Conservation (phyloP, 1,140 invertebrate species). For the Aphis craccivora region DNA sequence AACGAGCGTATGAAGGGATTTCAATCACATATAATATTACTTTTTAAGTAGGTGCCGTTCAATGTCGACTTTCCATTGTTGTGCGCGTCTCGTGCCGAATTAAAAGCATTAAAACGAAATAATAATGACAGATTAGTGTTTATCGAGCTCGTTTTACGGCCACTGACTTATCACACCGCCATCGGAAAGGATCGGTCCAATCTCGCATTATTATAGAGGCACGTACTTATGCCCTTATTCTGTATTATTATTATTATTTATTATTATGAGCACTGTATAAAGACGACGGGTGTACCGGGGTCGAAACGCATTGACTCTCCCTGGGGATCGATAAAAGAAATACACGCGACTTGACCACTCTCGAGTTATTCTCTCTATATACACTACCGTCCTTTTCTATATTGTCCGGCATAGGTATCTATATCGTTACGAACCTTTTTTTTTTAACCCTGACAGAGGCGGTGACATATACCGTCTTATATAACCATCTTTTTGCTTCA, state of each 20-base stretch:
- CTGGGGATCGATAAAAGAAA: slow-evolving; percentile 8
- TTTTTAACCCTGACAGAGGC: neutral
- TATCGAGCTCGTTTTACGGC: neutral
- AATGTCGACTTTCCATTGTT: neutral
- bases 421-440: neutral
- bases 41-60: neutral
- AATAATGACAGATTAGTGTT: slow-evolving; percentile 29
- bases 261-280: neutral
- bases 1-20: neutral
- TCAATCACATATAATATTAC: neutral
- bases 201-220: neutral
- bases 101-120: neutral
- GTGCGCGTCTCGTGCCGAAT: too few species aligned
- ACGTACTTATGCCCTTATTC: neutral
- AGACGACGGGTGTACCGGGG: neutral
- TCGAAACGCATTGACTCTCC: neutral
- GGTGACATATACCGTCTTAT: neutral
- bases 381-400: neutral
- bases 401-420: neutral
- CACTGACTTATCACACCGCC: neutral
- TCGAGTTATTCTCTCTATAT: neutral
- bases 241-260: neutral
- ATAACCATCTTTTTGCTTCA: too few species aligned
- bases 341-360: neutral
- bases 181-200: neutral